phyloP scores from a whole-genome alignment of 2,888 invertebrate species.

The Blera fallax region DNA sequence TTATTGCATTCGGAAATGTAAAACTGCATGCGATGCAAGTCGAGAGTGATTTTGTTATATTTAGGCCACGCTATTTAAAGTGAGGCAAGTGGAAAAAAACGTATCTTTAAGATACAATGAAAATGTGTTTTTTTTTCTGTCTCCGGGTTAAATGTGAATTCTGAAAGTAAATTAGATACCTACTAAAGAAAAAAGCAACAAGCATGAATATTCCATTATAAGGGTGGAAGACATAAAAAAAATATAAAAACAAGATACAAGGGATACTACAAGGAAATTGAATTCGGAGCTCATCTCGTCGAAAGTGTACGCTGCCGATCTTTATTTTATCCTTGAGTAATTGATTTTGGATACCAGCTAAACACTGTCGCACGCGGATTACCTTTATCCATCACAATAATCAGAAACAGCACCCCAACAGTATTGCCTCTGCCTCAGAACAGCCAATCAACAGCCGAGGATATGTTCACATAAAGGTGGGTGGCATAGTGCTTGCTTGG shows the following conservation, averaged over 20 bases:
- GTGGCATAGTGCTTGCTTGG: conserved; percentile 21
- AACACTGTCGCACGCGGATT: conserved; percentile 61
- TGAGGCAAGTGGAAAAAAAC: conserved; percentile 6
- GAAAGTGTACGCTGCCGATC: conserved; percentile 25
- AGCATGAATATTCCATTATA: not conserved
- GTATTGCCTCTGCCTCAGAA: not conserved
- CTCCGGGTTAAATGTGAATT: not conserved
- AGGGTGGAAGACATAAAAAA: conserved; percentile 8
- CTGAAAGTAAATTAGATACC: not conserved
- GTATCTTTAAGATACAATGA: conserved; percentile 25
- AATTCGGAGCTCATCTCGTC: conserved; percentile 41
- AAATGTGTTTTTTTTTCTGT: not conserved
- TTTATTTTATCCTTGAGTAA: conserved; percentile 64
- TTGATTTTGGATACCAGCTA: conserved; percentile 68
- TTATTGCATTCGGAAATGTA: conserved; percentile 56
- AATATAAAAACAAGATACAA: not conserved
- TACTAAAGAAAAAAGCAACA: conserved; percentile 1
- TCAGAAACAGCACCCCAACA: conserved; percentile 35
- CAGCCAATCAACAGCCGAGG: conserved; percentile 13
- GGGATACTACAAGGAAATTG: conserved; percentile 43
- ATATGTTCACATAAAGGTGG: conserved; percentile 64
- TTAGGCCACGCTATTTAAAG: conserved; percentile 50
- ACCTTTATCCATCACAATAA: conserved; percentile 58
- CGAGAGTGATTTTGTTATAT: conserved; percentile 46
- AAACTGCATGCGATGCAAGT: conserved; percentile 44